These are phyloP conservation scores for Mercenaria mercenaria DNA, from an alignment of 1,140 invertebrate species.

Conservation along the genomic window DNA sequence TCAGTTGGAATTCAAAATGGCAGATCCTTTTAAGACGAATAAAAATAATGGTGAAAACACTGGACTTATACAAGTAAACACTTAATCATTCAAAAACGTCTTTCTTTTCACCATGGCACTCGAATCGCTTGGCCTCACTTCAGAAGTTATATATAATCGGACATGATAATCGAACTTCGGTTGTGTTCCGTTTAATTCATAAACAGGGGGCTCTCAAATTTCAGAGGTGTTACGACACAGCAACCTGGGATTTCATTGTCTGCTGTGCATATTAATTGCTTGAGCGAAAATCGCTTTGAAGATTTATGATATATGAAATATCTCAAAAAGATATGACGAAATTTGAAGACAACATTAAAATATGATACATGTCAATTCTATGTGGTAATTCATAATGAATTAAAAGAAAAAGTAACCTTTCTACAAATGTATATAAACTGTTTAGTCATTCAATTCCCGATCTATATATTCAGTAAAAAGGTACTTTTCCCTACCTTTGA, in stretches of 20 bases:
- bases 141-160: slow-evolving; percentile 28
- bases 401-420: too few species aligned
- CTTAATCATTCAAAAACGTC: slow-evolving; percentile 32
- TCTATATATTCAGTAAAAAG: too few species aligned
- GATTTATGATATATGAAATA: slow-evolving; percentile 25
- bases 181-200: not conserved
- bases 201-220: not conserved
- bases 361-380: not conserved
- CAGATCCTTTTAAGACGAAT: too few species aligned
- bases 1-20: too few species aligned
- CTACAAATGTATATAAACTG: too few species aligned
- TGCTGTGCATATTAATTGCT: not conserved
- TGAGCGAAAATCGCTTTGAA: slow-evolving; percentile 5
- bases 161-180: slow-evolving; percentile 20
- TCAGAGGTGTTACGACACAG: slow-evolving; percentile 6
- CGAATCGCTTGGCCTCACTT: slow-evolving; percentile 43
- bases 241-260: not conserved
- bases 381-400: too few species aligned
- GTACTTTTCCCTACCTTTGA: too few species aligned
- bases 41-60: too few species aligned
- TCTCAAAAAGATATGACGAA: not conserved
- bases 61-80: slow-evolving; percentile 29
- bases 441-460: too few species aligned
- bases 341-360: not conserved
- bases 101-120: slow-evolving; percentile 53